Evolutionary conservation across 1,140 invertebrate genomes (phyloP), one percentile per base, ranked within the genome.

Genomic region (Zophobas atratus): DNA sequence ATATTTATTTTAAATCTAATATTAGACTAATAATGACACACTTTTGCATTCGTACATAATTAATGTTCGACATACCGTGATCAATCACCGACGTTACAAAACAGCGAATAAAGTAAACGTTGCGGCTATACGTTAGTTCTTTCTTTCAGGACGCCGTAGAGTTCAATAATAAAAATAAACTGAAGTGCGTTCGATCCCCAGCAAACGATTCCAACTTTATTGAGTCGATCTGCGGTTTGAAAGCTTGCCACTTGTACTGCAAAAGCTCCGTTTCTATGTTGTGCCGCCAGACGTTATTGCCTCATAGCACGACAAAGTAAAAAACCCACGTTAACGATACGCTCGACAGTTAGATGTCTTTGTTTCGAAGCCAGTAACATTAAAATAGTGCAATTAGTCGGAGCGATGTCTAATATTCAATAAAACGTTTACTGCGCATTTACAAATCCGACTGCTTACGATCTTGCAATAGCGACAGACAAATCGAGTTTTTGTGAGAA

Each of bases 211-310:
- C 70, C 57, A 38, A 56, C 38, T 51, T 79, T 79, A 79, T 79
- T 76, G 77, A 76, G 77, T 76, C 74, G 73, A 76, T 79, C 77
- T 79, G 74, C 67, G 74, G 77, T 76, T 75, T 77, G 75, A 74
- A 77, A 77, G 56, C 76, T 77, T 38, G 20, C 70, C 67, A 72
- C 70, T 72, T 72, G 41, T 70, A 55, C 55, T 70, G 75, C 49
- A 60, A 77, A 56, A 70, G 36, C 49, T 70, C 67, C 41, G 32
- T 70, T 70, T 70, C 67, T 38, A 60, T 60, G 57, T 60, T 41
- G 34, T 60, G 32, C 67, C 20, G 67, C 34, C 67, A 51, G 48
- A 70, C 67, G 67, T 70, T 70, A 72, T 67, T n/a, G 70, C 35
- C 70, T 72, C 33, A 6, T 72, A 51, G 48, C 70, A 72, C 51